Evolutionary conservation across 1,140 invertebrate species (phyloP), one percentile per base, ranked within the genome.

Genomic region (Apis laboriosa): DNA sequence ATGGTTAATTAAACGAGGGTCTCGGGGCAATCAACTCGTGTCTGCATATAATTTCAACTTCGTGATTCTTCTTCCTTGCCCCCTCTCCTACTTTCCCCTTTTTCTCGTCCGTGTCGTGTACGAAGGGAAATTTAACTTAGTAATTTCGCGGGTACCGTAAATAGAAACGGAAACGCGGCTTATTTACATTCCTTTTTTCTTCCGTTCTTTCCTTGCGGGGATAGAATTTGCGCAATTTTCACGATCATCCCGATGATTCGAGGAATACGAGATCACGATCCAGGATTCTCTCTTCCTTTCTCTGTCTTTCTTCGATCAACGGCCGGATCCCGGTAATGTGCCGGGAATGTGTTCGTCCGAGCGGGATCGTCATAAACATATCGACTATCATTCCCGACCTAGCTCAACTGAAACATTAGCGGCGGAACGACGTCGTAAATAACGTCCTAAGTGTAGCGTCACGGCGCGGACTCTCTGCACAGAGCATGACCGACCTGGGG

Each of bases 341-440:
- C 64, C 64, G 43, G n/a, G 60, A 81, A 66, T 72, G 24, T 43
- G 3, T 82, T 68, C 84, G 80, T 77, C 66, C 79, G 74, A 71
- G 21, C 63, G 71, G 80, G 60, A 77, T 80, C 90, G 90, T 92
- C 92, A 92, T 93, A 93, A 93, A 93, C 91, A 92, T 93, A 93
- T 93, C 90, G 80, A 88, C 71, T 72, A 76, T 85, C 80, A 75
- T 68, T 78, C 84, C 81, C 84, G 92, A 94, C 93, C 92, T 93
- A 88, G 90, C 93, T 83, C 90, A 94, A 93, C 90, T 88, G 84
- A 92, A 92, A 93, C 89, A 87, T 92, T 91, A 92, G 87, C 84
- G 70, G 87, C 90, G 90, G 91, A 93, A 93, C 90, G 90, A 86
- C 90, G 88, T 87, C 91, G 89, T 93, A 94, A 94, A 94, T 94